Conservation (phyloP, 2,888 invertebrate species). For the Osedax frankpressi region DNA sequence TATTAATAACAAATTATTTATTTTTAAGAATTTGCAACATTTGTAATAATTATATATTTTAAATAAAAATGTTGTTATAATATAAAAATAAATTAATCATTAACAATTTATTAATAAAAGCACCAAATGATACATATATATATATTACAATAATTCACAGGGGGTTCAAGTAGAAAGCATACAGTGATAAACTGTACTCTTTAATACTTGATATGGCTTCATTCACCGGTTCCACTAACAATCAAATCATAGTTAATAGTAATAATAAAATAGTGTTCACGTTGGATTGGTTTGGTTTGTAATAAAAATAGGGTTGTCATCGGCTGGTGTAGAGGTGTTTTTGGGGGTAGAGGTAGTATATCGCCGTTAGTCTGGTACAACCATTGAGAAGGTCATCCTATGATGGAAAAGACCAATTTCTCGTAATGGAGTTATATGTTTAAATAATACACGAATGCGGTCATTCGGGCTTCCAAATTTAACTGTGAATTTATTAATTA, state of each 20-base stretch:
- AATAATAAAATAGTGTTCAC: too few species aligned
- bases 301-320: too few species aligned
- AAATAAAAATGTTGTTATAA: too few species aligned
- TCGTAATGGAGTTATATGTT: constrained; percentile 23
- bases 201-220: neutral
- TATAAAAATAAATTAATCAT: neutral
- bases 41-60: too few species aligned
- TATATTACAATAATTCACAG: neutral
- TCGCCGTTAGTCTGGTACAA: neutral
- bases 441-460: constrained; percentile 24
- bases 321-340: too few species aligned
- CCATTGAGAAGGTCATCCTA: constrained; percentile 23
- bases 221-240: neutral
- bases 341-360: neutral
- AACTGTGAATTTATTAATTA: constrained; percentile 19
- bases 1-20: too few species aligned
- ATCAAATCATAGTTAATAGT: neutral
- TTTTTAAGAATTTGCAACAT: too few species aligned
- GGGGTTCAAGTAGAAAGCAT: neutral
- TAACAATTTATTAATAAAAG: neutral
- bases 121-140: neutral
- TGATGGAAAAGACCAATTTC: constrained; percentile 26
- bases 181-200: neutral
- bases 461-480: constrained; percentile 27
- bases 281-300: too few species aligned